A percentile compares a stretch with the other conserved stretches of the same genome.
These are phyloP conservation scores for Acropternis orthonyx DNA, from an alignment of 2,797 vertebrate species.

Conservation along the genomic window DNA sequence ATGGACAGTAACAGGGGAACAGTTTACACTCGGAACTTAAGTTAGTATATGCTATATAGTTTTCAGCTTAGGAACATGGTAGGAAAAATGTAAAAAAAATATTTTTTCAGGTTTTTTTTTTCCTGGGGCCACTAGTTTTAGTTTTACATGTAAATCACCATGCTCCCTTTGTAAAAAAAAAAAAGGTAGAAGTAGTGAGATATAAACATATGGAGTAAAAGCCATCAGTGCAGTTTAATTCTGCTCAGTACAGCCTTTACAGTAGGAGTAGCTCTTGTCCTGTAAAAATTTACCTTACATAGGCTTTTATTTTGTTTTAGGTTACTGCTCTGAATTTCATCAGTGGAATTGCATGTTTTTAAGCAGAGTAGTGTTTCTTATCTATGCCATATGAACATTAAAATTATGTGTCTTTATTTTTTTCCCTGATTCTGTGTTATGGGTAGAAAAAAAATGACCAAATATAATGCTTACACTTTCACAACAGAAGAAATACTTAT, in stretches of 20 bases:
- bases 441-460: background rate
- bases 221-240: background rate
- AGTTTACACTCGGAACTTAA: background rate
- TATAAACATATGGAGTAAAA: background rate
- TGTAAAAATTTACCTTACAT: background rate
- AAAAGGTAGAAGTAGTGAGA: background rate
- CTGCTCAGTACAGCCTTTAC: background rate
- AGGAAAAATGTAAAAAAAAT: background rate
- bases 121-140: background rate
- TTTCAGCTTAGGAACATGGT: background rate
- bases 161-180: background rate
- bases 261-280: background rate
- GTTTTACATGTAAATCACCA: background rate
- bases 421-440: background rate
- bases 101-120: background rate
- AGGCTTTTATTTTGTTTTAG: background rate
- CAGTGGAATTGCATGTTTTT: background rate
- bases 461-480: background rate
- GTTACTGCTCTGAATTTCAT: background rate
- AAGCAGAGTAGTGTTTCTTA: background rate
- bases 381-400: background rate
- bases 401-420: background rate
- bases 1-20: background rate
- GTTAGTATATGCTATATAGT: accelerated
- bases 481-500: background rate